Base-by-base conservation (phyloP, 2,113 vertebrate genomes). In the Anarrhichthys ocellatus region DNA sequence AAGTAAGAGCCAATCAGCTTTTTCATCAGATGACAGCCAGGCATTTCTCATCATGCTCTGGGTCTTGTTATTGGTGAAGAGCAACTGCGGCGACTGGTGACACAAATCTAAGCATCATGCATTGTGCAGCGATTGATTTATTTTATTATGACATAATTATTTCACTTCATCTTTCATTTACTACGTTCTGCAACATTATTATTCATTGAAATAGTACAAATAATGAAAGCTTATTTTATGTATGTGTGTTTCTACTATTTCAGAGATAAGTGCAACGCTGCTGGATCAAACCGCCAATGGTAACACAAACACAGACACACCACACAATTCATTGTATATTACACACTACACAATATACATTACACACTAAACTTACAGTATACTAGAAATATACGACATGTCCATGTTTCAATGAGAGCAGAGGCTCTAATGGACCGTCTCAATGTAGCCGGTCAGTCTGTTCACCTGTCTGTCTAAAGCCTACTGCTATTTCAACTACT, bases 231-330 rank as follows among this genome's bases (percentile, higher is more conserved):
- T 14, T 13, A 7, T 59, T 13, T 29, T 34, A 20, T 9, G 1
- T 9, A 32, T 32, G 17, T 70, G 34, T 56, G 4, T 40, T 38
- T 42, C 17, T 76, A 50, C 17, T 9, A 18, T 71, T 81, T 36
- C 34, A 90, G 86, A 77, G 0, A 78, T 63, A 74, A 38, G 2
- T 4, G 6, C 0, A 36, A 1, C 18, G 0, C 76, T 83, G 59
- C 24, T 84, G 56, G 9, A 7, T 3, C 44, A 74, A 52, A 54
- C 80, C 18, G 18, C 2, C 17, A 56, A 87, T 0, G 81, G 86
- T 88, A 86, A 73, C 32, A 73, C 1, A 18, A 48, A 0, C 36
- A 61, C 38, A 62, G 8, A 34, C 29, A 34, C 4, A n/a, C 6
- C 65, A 44, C 18, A 70, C 46, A 56, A 54, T 54, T 6, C n/a